These are phyloP conservation scores for Lutjanus erythropterus DNA, from an alignment of 2,113 vertebrate species.

Conservation along the genomic window DNA sequence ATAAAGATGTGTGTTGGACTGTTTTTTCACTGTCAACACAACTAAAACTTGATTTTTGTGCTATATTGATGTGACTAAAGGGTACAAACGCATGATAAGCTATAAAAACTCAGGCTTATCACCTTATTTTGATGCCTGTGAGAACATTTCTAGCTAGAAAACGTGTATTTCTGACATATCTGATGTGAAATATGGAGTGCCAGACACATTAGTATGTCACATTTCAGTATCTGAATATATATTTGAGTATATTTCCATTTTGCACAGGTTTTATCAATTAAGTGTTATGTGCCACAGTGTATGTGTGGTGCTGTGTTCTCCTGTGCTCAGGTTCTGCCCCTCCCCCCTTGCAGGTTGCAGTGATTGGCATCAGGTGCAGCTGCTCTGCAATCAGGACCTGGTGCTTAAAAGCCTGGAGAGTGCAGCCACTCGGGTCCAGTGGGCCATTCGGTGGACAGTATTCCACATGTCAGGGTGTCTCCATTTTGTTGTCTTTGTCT, in stretches of 20 bases:
- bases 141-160: neutral
- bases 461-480: too few species aligned
- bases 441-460: too few species aligned
- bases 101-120: neutral
- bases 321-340: too few species aligned
- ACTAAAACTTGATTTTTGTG: neutral
- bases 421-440: too few species aligned
- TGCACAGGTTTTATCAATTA: neutral
- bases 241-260: too few species aligned
- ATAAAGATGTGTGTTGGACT: constrained; percentile 12
- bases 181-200: neutral
- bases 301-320: too few species aligned
- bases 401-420: too few species aligned
- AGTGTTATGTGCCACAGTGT: neutral
- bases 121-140: neutral
- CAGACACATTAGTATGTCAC: neutral
- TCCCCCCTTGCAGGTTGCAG: too few species aligned
- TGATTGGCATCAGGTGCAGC: too few species aligned
- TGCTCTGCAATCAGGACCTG: too few species aligned
- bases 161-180: neutral
- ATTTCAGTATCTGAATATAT: neutral
- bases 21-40: neutral
- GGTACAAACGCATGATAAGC: neutral
- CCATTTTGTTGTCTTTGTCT: too few species aligned
- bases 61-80: neutral